A percentile compares a stretch with the other conserved stretches of the same genome.
Conservation (phyloP, 2,113 vertebrate species). For the Microcebus griseorufus region DNA sequence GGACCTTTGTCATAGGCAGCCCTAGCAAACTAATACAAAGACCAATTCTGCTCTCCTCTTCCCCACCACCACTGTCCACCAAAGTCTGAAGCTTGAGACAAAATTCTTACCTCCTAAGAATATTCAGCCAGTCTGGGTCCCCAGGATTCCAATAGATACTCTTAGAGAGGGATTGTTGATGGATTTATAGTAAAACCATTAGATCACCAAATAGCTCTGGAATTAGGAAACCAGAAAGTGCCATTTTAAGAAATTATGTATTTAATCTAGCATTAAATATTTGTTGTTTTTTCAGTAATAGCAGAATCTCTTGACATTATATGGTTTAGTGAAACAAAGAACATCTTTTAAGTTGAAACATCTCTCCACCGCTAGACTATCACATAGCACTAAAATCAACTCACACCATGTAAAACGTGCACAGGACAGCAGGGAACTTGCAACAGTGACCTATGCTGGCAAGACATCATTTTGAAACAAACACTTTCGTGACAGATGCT, state of each 20-base stretch:
- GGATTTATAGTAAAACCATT: not conserved
- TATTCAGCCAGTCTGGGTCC: not conserved
- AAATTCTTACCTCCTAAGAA: not conserved
- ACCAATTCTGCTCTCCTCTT: not conserved
- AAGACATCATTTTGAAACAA: slow-evolving; percentile 63
- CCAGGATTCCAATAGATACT: not conserved
- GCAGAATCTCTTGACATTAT: slow-evolving; percentile 44
- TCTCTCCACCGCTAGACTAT: slow-evolving; percentile 47
- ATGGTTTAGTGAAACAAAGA: slow-evolving; percentile 65
- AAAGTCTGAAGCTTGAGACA: not conserved
- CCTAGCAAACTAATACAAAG: not conserved
- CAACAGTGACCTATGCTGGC: slow-evolving; percentile 46
- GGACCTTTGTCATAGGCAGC: not conserved
- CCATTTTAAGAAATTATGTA: not conserved
- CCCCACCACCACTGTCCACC: not conserved
- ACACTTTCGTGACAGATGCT: not conserved
- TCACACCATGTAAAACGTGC: not conserved
- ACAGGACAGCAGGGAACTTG: not conserved
- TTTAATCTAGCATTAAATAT: slow-evolving; percentile 37
- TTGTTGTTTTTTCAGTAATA: not conserved
- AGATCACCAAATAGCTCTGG: not conserved
- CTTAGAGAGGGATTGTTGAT: not conserved
- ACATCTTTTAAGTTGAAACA: slow-evolving; percentile 33
- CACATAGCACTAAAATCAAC: slow-evolving; percentile 41
- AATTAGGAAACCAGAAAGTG: slow-evolving; percentile 32